Conservation (phyloP, 2,113 vertebrate species). For the Heterotis niloticus region DNA sequence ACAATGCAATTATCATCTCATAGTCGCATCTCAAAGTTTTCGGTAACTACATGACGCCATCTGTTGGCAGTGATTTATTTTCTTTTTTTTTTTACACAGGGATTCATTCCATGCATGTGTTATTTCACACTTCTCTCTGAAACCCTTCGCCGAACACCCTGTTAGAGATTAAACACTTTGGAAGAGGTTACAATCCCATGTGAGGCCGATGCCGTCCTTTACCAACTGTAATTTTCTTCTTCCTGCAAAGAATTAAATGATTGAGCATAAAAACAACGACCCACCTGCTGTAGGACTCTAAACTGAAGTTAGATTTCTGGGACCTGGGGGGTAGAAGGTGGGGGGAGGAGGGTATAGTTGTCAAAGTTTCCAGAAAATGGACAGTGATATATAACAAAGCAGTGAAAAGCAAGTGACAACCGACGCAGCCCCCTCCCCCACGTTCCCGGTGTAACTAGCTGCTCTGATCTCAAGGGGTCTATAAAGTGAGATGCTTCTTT, state of each 20-base stretch:
- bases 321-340: neutral
- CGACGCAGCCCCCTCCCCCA: neutral
- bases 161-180: neutral
- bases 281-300: neutral
- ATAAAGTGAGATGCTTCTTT: constrained; percentile 23
- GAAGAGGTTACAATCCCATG: neutral
- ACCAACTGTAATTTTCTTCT: neutral
- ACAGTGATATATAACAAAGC: neutral
- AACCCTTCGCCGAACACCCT: neutral
- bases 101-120: neutral
- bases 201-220: neutral
- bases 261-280: constrained; percentile 4
- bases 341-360: neutral
- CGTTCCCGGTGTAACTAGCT: neutral
- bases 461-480: neutral
- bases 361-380: constrained; percentile 6
- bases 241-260: neutral
- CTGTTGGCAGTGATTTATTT: constrained; percentile 45
- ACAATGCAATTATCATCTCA: constrained; percentile 4
- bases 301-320: neutral
- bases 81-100: neutral
- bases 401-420: neutral
- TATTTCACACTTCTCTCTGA: constrained; percentile 1
- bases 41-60: constrained; percentile 54
- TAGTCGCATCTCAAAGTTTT: constrained; percentile 19